Evolutionary conservation across 2,888 invertebrate genomes (phyloP).

Genomic region (Lepidochitona cinerea): DNA sequence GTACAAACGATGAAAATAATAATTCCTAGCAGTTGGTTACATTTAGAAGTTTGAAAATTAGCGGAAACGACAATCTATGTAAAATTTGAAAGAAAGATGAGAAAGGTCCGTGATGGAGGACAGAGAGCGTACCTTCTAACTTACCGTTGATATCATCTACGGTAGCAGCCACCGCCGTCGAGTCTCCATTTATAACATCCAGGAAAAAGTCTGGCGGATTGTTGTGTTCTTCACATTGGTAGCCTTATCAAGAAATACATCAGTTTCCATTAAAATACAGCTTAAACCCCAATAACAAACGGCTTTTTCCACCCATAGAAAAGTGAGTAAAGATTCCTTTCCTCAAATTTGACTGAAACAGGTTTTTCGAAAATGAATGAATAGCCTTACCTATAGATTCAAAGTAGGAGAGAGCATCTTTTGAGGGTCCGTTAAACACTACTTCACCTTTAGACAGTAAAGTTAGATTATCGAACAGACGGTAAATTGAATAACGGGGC

Average conservation of each 20-base stretch:
- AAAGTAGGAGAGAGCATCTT: conserved; percentile 62
- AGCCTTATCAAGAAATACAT: conserved; percentile 51
- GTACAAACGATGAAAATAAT: no score
- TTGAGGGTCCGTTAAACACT: conserved; percentile 65
- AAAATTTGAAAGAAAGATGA: no score
- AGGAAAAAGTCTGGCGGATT: conserved; percentile 70
- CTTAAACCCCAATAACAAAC: background rate
- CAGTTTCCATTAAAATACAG: background rate
- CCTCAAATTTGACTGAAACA: no score
- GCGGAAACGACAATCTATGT: no score
- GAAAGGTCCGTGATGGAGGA: no score
- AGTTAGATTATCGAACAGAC: conserved; percentile 65
- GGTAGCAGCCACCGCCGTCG: conserved; percentile 13
- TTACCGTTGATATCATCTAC: background rate
- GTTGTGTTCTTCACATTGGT: conserved; percentile 66
- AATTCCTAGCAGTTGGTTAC: no score
- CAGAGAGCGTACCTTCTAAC: background rate
- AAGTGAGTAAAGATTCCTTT: no score
- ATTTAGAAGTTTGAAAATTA: no score
- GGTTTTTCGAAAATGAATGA: no score
- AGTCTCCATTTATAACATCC: conserved; percentile 66
- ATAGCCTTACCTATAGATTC: conserved; percentile 56
- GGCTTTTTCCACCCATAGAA: background rate
- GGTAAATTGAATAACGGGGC: conserved; percentile 69
- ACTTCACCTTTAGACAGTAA: conserved; percentile 62